Evolutionary conservation across 2,888 invertebrate species (phyloP).

Genomic region (Sicus ferrugineus): DNA sequence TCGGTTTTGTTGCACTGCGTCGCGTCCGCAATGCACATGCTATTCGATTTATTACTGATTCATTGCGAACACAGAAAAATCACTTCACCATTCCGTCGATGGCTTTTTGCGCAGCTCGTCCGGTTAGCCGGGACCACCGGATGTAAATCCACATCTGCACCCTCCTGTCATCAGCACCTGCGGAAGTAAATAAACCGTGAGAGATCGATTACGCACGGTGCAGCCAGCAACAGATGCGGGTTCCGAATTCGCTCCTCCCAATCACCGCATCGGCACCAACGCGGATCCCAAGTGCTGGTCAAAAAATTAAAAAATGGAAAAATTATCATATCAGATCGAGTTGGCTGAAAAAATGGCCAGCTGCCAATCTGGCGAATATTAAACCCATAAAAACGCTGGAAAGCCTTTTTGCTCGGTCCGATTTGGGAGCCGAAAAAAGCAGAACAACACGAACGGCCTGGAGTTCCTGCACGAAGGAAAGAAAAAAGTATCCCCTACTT

Average conservation of each 20-base stretch:
- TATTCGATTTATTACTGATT: background rate
- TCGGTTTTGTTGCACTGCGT: no score
- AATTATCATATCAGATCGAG: conserved; percentile 31
- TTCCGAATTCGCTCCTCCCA: background rate
- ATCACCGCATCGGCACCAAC: background rate
- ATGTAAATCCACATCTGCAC: conserved; percentile 48
- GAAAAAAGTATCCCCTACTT: no score
- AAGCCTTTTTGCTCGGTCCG: conserved; percentile 5
- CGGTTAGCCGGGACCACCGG: conserved; percentile 20
- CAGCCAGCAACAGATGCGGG: background rate
- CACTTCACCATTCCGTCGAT: background rate
- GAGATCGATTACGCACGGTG: conserved; percentile 57
- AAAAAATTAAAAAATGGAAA: conserved; percentile 19
- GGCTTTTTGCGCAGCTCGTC: conserved; percentile 12
- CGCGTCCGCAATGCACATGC: background rate
- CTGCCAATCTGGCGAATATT: conserved; percentile 20
- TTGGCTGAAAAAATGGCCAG: background rate
- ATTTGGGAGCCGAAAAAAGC: background rate
- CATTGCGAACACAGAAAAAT: background rate
- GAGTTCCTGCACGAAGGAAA: background rate
- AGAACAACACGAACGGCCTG: no score
- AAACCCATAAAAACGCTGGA: background rate
- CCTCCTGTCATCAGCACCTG: conserved; percentile 42
- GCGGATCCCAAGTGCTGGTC: conserved; percentile 2
- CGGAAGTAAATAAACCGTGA: conserved; percentile 63